phyloP scores from a whole-genome alignment of 2,888 invertebrate genomes.

The Hydropsyche betteni region DNA sequence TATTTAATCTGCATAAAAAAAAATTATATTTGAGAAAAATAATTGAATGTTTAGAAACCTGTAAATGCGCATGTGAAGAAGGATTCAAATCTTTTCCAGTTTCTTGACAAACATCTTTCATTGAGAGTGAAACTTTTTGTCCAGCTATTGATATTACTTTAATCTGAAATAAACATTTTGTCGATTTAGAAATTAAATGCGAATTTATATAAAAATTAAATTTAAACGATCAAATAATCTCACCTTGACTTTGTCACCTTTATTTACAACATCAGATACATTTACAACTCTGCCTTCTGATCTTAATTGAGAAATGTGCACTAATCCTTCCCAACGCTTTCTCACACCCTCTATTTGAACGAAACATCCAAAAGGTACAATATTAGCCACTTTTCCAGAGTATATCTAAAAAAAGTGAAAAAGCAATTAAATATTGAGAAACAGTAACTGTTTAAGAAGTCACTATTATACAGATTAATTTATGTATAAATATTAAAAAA shows the following conservation, averaged over 20 bases:
- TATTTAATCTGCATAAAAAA: background rate
- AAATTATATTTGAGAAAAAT: background rate
- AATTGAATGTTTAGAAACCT: constrained; percentile 60
- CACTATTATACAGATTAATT: too few relatives aligned
- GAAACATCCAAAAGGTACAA: constrained; percentile 98
- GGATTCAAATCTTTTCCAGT: constrained; percentile 96
- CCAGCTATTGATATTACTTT: constrained; percentile 94
- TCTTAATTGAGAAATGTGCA: constrained; percentile 94
- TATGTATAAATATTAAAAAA: background rate
- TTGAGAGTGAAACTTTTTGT: constrained; percentile 93
- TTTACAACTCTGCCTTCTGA: constrained; percentile 93
- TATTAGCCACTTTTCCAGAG: constrained; percentile 91
- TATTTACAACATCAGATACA: constrained; percentile 91
- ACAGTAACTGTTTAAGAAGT: too few relatives aligned
- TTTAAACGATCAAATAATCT: background rate
- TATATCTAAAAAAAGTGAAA: constrained; percentile 74
- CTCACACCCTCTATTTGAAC: constrained; percentile 92
- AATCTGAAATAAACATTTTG: constrained; percentile 60
- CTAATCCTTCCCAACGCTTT: constrained; percentile 92
- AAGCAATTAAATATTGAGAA: background rate
- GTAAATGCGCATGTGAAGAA: constrained; percentile 71
- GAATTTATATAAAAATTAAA: background rate
- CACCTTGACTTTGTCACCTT: constrained; percentile 89
- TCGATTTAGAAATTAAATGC: background rate
- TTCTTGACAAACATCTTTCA: constrained; percentile 98